These are phyloP conservation scores for Capromys pilorides DNA, from an alignment of 2,797 vertebrate species.

Conservation along the genomic window DNA sequence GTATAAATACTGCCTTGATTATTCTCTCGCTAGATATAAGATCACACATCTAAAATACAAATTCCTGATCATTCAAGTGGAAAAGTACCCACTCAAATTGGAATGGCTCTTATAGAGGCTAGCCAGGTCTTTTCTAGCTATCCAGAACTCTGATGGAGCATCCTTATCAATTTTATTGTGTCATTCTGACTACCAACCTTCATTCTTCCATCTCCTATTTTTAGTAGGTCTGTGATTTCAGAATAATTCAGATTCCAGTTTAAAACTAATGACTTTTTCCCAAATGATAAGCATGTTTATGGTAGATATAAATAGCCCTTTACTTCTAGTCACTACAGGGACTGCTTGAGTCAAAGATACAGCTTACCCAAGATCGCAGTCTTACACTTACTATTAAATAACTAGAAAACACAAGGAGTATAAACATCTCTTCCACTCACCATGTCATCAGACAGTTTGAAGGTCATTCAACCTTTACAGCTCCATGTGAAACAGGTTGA, in stretches of 20 bases:
- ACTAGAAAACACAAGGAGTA: background rate
- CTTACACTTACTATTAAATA: background rate
- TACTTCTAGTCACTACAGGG: background rate
- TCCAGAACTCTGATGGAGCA: background rate
- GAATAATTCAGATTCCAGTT: background rate
- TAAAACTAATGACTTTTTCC: background rate
- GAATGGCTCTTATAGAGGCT: background rate
- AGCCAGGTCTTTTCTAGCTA: background rate
- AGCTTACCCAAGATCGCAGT: background rate
- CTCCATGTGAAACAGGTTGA: background rate
- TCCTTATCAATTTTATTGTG: background rate
- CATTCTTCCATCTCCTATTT: background rate
- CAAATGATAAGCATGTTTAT: background rate
- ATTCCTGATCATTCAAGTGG: background rate
- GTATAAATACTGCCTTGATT: constrained; percentile 51
- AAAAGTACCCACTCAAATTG: background rate
- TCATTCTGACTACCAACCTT: background rate
- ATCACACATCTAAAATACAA: background rate
- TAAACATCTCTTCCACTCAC: background rate
- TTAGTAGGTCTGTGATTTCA: background rate
- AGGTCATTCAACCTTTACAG: background rate
- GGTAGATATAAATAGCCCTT: background rate
- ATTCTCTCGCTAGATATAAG: constrained; percentile 20
- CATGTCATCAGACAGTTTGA: background rate
- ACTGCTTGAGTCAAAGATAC: background rate